Base-by-base conservation (phyloP, 35 echinoderm and acorn worm species). In the Hemicentrotus pulcherrimus region DNA sequence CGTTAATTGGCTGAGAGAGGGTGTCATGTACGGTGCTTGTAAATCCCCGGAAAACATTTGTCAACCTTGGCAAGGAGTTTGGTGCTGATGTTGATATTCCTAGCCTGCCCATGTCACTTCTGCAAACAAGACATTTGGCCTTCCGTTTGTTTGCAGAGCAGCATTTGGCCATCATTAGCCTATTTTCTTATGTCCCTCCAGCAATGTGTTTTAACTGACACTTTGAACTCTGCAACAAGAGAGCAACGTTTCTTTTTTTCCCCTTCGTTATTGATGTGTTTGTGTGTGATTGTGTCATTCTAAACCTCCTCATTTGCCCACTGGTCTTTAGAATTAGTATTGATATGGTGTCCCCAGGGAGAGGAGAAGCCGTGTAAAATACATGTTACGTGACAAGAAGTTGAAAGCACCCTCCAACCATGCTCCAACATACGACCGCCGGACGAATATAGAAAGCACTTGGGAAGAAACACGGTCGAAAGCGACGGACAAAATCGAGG, bases 351-450 rank as follows among this genome's bases (percentile, higher is more conserved):
- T 78, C 65, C 28, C 65, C 2, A n/a, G 65, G 65, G 65, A 78
- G 65, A n/a, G 28, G 65, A 78, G 22, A 28, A 78, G 65, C 65
- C 65, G 15, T 78, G 65, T 78, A 78, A 78, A 78, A 78, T 78
- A 78, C 65, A 78, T 78, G 65, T 78, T 78, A 78, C 65, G 65
- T 78, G 65, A 78, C 65, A 78, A 78, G 65, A 78, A 78, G 65
- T 78, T 28, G 65, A 28, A 78, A 78, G 65, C 65, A 78, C 19
- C 65, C 65, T 78, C 65, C 65, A 78, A 78, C 65, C 65, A 78
- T 8, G 4, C 65, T 78, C 65, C 65, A 78, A 78, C 65, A 28
- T 78, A 78, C 65, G 65, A 78, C 22, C 65, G 65, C 6, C 22
- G 65, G 65, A 78, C 65, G 65, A 78, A 78, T 78, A n/a, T n/a